Evolutionary conservation across 2,888 invertebrate species (phyloP).

Genomic region (Athrips mouffetella): DNA sequence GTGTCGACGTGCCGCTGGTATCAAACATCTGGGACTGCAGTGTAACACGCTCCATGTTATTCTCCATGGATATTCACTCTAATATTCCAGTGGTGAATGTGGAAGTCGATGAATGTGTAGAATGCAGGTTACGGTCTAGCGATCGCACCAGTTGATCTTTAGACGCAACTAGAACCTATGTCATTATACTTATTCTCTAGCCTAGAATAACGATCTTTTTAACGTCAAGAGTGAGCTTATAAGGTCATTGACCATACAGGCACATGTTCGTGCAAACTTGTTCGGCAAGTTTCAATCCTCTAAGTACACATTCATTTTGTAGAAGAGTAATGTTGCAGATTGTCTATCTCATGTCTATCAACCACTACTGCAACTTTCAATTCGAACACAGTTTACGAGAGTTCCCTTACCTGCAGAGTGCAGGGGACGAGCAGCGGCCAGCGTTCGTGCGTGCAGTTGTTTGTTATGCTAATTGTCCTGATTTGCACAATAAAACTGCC

Average conservation of each 20-base stretch:
- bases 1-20: conserved; percentile 61
- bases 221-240: too few species aligned
- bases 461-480: conserved; percentile 69
- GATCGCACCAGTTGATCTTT: not conserved
- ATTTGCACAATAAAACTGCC: conserved; percentile 70
- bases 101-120: not conserved
- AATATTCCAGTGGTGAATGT: not conserved
- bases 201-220: too few species aligned
- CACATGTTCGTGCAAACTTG: too few species aligned
- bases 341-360: not conserved
- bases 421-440: too few species aligned
- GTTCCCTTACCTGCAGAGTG: too few species aligned
- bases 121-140: not conserved
- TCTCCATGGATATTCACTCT: conserved; percentile 5
- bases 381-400: conserved; percentile 1
- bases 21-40: conserved; percentile 38
- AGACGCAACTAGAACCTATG: too few species aligned
- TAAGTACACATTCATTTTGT: too few species aligned
- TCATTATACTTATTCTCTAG: too few species aligned
- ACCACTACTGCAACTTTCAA: not conserved
- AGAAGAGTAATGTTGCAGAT: too few species aligned
- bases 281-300: too few species aligned
- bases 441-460: conserved; percentile 44
- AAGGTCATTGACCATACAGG: too few species aligned
- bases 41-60: not conserved